Percentiles rank a stretch among this genome's conserved stretches.
phyloP scores from a whole-genome alignment of 2,797 vertebrate species.

The Poecilia velifera region DNA sequence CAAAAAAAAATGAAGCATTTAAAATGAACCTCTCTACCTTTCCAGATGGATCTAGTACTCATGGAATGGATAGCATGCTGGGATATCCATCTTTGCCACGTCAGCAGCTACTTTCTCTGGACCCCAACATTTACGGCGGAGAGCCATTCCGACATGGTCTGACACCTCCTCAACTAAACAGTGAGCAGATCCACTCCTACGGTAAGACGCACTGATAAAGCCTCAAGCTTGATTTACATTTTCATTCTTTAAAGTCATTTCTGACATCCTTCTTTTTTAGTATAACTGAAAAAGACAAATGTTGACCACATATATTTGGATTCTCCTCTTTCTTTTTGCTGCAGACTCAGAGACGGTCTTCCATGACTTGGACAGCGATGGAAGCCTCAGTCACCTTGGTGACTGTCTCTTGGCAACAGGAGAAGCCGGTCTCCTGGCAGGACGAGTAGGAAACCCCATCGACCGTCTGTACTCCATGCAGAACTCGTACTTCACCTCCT shows the following conservation, averaged over 20 bases:
- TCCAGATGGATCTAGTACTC: constrained; percentile 85
- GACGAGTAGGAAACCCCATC: constrained; percentile 89
- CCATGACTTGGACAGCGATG: constrained; percentile 90
- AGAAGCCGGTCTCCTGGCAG: constrained; percentile 83
- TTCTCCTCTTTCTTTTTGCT: constrained; percentile 20
- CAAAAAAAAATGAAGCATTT: background rate
- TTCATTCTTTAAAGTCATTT: background rate
- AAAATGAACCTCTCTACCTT: background rate
- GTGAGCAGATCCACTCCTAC: constrained; percentile 88
- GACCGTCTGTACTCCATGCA: constrained; percentile 96
- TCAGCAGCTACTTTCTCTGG: constrained; percentile 87
- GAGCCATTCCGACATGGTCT: constrained; percentile 90
- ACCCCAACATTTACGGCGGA: constrained; percentile 86
- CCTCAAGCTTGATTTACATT: background rate
- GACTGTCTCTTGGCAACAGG: constrained; percentile 88
- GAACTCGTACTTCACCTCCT: constrained; percentile 95
- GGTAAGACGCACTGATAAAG: constrained; percentile 73
- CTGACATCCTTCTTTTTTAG: background rate
- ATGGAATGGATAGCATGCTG: constrained; percentile 88
- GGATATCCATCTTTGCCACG: constrained; percentile 86
- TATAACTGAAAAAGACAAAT: background rate
- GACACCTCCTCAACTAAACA: constrained; percentile 88
- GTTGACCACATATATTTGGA: constrained; percentile 21
- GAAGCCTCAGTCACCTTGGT: constrained; percentile 87
- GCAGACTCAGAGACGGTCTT: constrained; percentile 90